Percentiles rank a stretch among this genome's conserved stretches.
Evolutionary conservation across 2,888 invertebrate species (phyloP).

Genomic region (Coenonympha arcania): DNA sequence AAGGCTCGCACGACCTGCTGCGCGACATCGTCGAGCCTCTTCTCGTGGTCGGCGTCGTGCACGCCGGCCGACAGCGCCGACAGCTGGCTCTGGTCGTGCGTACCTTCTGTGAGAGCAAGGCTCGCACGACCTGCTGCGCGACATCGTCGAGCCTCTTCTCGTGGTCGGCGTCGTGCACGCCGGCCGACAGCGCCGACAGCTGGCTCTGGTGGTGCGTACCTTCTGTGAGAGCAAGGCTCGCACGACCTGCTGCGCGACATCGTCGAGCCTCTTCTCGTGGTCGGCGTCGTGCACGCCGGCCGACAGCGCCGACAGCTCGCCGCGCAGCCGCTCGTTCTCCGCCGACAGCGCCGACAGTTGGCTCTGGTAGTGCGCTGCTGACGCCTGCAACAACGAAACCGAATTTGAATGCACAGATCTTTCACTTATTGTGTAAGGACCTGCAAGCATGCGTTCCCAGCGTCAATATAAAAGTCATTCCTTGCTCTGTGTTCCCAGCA

Average conservation of each 20-base stretch:
- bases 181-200: no score
- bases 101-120: no score
- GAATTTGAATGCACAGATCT: no score
- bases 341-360: constrained; percentile 78
- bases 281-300: constrained; percentile 71
- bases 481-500: no score
- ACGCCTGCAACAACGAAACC: constrained; percentile 76
- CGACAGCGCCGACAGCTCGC: constrained; percentile 66
- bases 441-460: no score
- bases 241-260: constrained; percentile 88
- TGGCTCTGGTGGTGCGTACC: no score
- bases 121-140: no score
- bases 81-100: no score
- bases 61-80: constrained; percentile 49
- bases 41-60: constrained; percentile 80
- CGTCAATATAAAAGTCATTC: no score
- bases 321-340: constrained; percentile 79
- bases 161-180: no score
- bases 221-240: constrained; percentile 88
- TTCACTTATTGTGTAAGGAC: no score
- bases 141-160: no score
- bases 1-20: constrained; percentile 87
- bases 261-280: constrained; percentile 85
- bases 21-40: constrained; percentile 86
- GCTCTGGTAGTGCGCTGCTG: constrained; percentile 81